These are phyloP conservation scores for Aplodontia rufa DNA, from an alignment of 2,113 vertebrate species.

Conservation along the genomic window DNA sequence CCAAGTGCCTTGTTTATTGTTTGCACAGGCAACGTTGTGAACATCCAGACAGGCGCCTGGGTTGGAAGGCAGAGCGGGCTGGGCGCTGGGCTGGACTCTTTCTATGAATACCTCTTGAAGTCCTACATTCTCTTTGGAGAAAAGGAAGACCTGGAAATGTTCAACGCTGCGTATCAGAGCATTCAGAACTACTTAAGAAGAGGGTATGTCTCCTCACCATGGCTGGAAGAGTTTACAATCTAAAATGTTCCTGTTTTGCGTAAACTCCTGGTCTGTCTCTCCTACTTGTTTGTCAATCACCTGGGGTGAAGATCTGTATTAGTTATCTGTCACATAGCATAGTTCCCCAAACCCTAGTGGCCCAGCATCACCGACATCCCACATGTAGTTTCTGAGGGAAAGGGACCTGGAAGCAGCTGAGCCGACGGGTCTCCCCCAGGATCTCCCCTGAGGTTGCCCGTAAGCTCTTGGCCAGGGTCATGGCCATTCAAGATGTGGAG, in stretches of 20 bases:
- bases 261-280: not conserved
- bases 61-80: slow-evolving; percentile 97
- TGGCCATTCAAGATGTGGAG: accelerated
- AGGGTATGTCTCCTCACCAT: slow-evolving; percentile 87
- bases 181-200: slow-evolving; percentile 96
- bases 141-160: slow-evolving; percentile 96
- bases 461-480: not conserved
- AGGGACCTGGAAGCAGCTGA: not conserved
- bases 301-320: not conserved
- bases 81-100: slow-evolving; percentile 96
- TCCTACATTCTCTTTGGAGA: slow-evolving; percentile 99
- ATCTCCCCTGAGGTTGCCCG: not conserved
- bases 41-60: slow-evolving; percentile 99
- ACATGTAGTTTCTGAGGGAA: not conserved
- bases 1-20: not conserved
- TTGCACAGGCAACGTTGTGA: slow-evolving; percentile 95
- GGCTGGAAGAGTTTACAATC: not conserved
- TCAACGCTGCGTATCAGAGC: slow-evolving; percentile 92
- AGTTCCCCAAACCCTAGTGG: not conserved
- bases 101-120: slow-evolving; percentile 98
- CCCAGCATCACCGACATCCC: not conserved
- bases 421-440: no score
- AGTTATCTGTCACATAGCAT: accelerated
- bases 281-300: not conserved
- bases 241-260: not conserved